Conservation (phyloP, 2,888 invertebrate species). For the Pyrrhopygopsis socrates region DNA sequence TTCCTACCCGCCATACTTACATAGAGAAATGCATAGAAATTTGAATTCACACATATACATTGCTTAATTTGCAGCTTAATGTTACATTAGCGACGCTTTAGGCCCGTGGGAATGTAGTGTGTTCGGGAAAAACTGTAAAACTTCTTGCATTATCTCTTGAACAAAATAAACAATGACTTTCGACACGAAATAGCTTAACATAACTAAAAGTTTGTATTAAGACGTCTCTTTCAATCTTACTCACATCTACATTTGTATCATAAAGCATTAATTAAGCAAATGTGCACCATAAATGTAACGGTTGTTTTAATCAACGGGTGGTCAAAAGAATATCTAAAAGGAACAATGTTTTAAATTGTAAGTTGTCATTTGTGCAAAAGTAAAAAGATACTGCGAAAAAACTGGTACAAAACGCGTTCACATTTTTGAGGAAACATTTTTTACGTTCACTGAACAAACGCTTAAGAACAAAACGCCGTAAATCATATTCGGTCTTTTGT, state of each 20-base stretch:
- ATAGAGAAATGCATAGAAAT: conserved; percentile 89
- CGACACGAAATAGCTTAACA: conserved; percentile 74
- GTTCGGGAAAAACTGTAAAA: conserved; percentile 87
- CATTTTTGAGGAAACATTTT: conserved; percentile 42
- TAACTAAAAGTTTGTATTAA: conserved; percentile 34
- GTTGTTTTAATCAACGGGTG: background rate
- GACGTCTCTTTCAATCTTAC: background rate
- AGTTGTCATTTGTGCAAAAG: background rate
- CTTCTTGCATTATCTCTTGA: conserved; percentile 86
- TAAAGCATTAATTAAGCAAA: background rate
- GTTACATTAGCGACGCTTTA: conserved; percentile 90
- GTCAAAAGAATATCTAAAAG: conserved; percentile 17
- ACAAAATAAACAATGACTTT: conserved; percentile 90
- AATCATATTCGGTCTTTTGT: conserved; percentile 93
- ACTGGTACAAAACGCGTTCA: conserved; percentile 44
- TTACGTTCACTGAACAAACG: conserved; percentile 33
- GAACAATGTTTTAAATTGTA: background rate
- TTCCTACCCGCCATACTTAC: conserved; percentile 87
- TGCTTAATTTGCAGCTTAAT: conserved; percentile 93
- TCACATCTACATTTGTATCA: background rate
- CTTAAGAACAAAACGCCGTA: conserved; percentile 90
- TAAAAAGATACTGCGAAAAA: conserved; percentile 55
- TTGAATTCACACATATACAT: conserved; percentile 93
- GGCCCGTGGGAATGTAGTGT: conserved; percentile 91
- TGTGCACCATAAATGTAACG: background rate